Evolutionary conservation across 2,797 vertebrate species (phyloP), one percentile per base, ranked within the genome.

Genomic region (Lepus oiostolus): DNA sequence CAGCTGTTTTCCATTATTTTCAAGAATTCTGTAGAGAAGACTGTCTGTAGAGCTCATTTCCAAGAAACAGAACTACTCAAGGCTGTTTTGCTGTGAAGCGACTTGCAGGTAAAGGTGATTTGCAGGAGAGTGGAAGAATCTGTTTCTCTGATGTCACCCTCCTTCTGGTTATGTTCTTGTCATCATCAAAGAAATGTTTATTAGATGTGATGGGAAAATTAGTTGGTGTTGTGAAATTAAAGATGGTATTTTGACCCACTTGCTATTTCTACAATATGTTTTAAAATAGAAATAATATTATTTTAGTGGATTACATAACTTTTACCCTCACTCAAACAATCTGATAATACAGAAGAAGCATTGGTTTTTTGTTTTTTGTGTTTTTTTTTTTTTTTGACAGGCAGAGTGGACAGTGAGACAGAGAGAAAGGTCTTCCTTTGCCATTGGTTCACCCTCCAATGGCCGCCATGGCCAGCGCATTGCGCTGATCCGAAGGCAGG

Each of bases 181-280:
- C 65, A 89, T 68, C 54, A 91, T 38, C 67, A 85, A 87, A 90
- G 19, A 93, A 68, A 77, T 87, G 19, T 82, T 92, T 87, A 68
- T 12, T 62, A n/a, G 32, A 91, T 35, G 63, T 88, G 79, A 50
- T 2, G 85, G 82, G 90, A 85, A 93, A 87, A 54, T 12, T 68
- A 54, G 21, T 60, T 81, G 77, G 82, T 88, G 68, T 32, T 47
- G 4, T 80, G 4, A 42, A 38, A 82, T 85, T 95, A 95, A 80
- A 90, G 22, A 47, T 47, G 12, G 7, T 7, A 77, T 68, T 94
- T 95, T n/a, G 95, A 91, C 7, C 93, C 22, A 87, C 30, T 86
- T 93, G 13, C 32, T 79, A 82, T 79, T 95, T 80, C 21, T 76
- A 54, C 6, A 77, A 54, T 62, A 63, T 42, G 30, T 60, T 74